Evolutionary conservation across 2,113 vertebrate genomes (phyloP), one percentile per base, ranked within the genome.

Genomic region (Irena cyanogastra): DNA sequence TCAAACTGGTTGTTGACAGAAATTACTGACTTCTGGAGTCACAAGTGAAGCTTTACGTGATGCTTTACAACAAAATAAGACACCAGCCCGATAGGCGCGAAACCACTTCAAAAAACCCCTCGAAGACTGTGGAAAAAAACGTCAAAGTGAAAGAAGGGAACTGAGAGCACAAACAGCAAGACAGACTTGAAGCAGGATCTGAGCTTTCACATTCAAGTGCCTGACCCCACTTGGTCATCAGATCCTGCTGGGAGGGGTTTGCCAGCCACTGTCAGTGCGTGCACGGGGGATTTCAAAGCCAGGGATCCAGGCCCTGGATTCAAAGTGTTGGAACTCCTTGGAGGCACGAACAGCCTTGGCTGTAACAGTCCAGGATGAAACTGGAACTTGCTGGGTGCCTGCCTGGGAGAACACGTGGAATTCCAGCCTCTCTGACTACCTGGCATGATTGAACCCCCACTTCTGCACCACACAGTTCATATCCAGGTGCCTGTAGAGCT

Each of bases 51-150:
- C 42, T 6, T 12, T 86, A 69, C 1, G 5, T 91, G 93, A 72
- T 39, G 9, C 41, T 23, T 56, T 45, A 69, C 17, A 83, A 17
- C 59, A 85, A 83, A 78, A 45, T 59, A 66, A 72, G 63, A 53
- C 42, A 24, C 1, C 42, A 30, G 27, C 41, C 39, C 0, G 1
- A 49, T n/a, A 88, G 1, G 39, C 18, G 52, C 59, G 49, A 94
- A 97, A 96, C 94, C 92, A 96, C 96, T 96, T 96, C 87, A 96
- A 94, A 96, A 96, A 93, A 75, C 20, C 79, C 94, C 89, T 76
- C 35, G 74, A 95, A 89, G 93, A 16, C 33, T 1, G 18, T 81
- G 91, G 49, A 87, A 86, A 82, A 82, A 83, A 47, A 47, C 0
- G 5, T 87, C 81, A 89, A 49, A 90, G 64, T 5, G 78, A 88